Evolutionary conservation across 2,113 vertebrate species (phyloP).

Genomic region (Coryphaenoides rupestris): DNA sequence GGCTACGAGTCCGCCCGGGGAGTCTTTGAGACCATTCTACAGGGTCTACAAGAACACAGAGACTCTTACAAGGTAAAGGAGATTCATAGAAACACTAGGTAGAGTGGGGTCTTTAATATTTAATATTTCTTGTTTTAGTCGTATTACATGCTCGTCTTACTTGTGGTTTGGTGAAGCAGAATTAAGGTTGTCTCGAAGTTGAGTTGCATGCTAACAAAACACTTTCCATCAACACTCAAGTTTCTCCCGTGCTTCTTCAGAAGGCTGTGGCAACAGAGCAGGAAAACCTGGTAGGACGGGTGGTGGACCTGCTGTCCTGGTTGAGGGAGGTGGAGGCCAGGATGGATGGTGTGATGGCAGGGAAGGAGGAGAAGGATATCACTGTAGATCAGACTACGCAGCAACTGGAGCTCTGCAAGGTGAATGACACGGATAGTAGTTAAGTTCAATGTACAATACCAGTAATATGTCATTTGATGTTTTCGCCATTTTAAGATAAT

Average conservation of each 20-base stretch:
- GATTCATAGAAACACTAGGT: neutral
- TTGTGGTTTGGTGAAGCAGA: neutral
- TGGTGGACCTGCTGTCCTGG: slow-evolving; percentile 78
- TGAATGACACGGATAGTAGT: slow-evolving; percentile 32
- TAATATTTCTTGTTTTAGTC: neutral
- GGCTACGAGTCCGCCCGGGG: slow-evolving; percentile 76
- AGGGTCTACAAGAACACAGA: slow-evolving; percentile 67
- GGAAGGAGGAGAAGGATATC: slow-evolving; percentile 19
- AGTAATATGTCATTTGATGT: neutral
- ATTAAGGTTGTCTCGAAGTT: no score
- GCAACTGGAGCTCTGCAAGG: slow-evolving; percentile 75
- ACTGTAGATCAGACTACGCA: slow-evolving; percentile 36
- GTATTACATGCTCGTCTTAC: neutral
- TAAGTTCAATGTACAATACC: neutral
- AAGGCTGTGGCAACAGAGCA: slow-evolving; percentile 65
- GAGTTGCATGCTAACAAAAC: neutral
- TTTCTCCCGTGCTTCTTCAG: slow-evolving; percentile 37
- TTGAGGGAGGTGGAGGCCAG: slow-evolving; percentile 59
- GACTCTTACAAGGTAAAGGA: slow-evolving; percentile 77
- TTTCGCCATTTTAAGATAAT: no score
- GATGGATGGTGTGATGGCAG: slow-evolving; percentile 42
- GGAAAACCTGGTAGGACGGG: slow-evolving; percentile 58
- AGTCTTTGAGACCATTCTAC: slow-evolving; percentile 70
- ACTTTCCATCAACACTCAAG: no score
- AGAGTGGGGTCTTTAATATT: neutral